These are phyloP conservation scores for Anniella stebbinsi DNA, from an alignment of 2,797 vertebrate genomes.

Conservation along the genomic window DNA sequence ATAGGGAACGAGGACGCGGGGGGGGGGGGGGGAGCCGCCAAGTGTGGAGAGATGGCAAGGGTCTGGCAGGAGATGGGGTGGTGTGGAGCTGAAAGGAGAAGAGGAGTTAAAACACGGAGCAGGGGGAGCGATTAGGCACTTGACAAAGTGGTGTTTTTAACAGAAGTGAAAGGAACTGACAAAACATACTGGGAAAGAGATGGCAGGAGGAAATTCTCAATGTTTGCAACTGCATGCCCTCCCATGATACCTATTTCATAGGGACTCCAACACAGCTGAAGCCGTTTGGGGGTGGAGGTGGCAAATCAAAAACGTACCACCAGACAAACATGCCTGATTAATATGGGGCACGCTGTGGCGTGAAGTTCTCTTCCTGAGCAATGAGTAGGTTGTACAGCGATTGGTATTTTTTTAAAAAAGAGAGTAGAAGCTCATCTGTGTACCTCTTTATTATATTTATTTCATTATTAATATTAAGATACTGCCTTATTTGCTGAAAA, in stretches of 20 bases:
- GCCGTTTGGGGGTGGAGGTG: neutral
- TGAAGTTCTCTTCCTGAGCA: neutral
- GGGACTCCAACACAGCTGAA: neutral
- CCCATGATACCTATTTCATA: neutral
- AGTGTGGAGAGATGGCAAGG: neutral
- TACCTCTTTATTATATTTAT: too few relatives aligned
- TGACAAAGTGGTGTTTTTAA: neutral
- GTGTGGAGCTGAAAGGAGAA: neutral
- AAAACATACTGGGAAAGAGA: neutral
- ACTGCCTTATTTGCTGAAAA: too few relatives aligned
- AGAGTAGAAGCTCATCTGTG: neutral
- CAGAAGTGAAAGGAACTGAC: neutral
- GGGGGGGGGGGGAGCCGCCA: too few relatives aligned
- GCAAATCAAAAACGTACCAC: neutral
- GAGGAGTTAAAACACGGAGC: too few relatives aligned
- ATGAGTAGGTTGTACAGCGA: neutral
- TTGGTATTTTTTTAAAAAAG: too few relatives aligned
- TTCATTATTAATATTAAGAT: too few relatives aligned
- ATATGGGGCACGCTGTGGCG: neutral
- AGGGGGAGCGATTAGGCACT: neutral
- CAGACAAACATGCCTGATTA: neutral
- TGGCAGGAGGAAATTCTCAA: fast-evolving
- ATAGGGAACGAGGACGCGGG: neutral
- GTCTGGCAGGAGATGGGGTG: neutral
- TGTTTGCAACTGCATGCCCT: neutral